phyloP scores from a whole-genome alignment of 1,140 invertebrate species.

The Elysia chlorotica region DNA sequence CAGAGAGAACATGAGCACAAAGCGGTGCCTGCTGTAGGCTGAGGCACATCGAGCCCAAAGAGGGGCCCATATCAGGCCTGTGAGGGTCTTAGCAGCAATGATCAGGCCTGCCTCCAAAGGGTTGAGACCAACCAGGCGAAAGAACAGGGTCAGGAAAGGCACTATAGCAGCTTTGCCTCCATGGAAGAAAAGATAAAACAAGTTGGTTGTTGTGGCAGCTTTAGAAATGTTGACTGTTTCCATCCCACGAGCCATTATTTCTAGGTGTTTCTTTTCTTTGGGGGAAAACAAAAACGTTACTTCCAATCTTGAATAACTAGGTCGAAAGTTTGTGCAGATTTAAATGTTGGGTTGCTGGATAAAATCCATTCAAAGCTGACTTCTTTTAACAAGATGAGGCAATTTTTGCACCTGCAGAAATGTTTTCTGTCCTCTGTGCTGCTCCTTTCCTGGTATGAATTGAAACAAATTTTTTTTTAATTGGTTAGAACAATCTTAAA shows the following conservation, averaged over 20 bases:
- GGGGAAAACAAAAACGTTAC: too few relatives aligned
- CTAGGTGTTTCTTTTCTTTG: too few relatives aligned
- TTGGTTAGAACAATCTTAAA: too few relatives aligned
- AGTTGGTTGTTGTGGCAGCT: constrained; percentile 47
- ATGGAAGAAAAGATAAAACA: constrained; percentile 53
- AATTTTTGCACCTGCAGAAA: too few relatives aligned
- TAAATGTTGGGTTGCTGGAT: too few relatives aligned
- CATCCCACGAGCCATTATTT: constrained; percentile 23
- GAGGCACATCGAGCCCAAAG: constrained; percentile 53
- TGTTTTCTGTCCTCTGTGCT: too few relatives aligned
- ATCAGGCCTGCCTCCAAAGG: constrained; percentile 52
- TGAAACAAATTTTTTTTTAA: too few relatives aligned
- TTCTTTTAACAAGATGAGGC: too few relatives aligned
- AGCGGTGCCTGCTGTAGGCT: constrained; percentile 41
- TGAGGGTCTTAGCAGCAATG: constrained; percentile 49
- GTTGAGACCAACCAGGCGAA: constrained; percentile 49
- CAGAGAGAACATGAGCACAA: constrained; percentile 49
- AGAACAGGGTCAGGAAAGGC: constrained; percentile 56
- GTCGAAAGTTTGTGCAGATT: too few relatives aligned
- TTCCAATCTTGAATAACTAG: too few relatives aligned
- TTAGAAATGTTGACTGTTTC: constrained; percentile 45
- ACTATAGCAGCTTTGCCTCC: constrained; percentile 53
- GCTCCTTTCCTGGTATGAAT: too few relatives aligned
- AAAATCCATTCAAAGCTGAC: too few relatives aligned
- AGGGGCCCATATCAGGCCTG: constrained; percentile 53